phyloP scores from a whole-genome alignment of 2,113 vertebrate species.

The Patagioenas fasciata region DNA sequence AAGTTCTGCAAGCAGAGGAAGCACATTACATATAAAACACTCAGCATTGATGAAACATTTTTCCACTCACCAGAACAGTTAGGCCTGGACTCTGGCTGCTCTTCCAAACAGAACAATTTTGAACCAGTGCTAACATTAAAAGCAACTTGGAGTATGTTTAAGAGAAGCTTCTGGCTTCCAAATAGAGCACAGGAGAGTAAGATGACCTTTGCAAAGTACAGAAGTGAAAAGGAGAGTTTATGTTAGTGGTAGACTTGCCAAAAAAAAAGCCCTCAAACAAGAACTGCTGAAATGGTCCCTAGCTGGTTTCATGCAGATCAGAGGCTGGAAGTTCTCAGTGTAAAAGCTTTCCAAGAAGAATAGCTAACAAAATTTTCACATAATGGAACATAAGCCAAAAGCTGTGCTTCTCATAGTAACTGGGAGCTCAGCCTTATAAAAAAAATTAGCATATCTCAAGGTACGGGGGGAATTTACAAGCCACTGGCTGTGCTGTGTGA shows the following conservation, averaged over 20 bases:
- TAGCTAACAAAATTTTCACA: not conserved
- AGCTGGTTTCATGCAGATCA: not conserved
- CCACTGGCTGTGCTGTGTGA: not conserved
- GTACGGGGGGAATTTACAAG: not conserved
- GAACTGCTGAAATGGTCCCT: not conserved
- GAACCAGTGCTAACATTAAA: not conserved
- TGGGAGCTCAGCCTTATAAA: not conserved
- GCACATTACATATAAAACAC: not conserved
- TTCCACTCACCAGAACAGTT: not conserved
- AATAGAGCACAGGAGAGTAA: not conserved
- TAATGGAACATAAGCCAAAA: not conserved
- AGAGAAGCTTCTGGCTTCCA: not conserved
- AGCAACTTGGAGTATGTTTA: not conserved
- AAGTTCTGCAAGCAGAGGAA: not conserved
- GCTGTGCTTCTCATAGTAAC: not conserved
- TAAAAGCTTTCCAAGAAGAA: not conserved
- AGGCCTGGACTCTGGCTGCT: not conserved
- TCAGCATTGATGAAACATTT: not conserved
- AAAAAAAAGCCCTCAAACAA: not conserved
- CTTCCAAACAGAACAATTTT: not conserved
- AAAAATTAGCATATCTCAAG: not conserved
- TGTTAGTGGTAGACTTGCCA: not conserved
- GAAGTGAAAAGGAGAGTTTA: not conserved
- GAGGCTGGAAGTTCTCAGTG: not conserved
- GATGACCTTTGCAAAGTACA: not conserved